Evolutionary conservation across 2,888 invertebrate genomes (phyloP).

Genomic region (Xanthorhoe spadicearia): DNA sequence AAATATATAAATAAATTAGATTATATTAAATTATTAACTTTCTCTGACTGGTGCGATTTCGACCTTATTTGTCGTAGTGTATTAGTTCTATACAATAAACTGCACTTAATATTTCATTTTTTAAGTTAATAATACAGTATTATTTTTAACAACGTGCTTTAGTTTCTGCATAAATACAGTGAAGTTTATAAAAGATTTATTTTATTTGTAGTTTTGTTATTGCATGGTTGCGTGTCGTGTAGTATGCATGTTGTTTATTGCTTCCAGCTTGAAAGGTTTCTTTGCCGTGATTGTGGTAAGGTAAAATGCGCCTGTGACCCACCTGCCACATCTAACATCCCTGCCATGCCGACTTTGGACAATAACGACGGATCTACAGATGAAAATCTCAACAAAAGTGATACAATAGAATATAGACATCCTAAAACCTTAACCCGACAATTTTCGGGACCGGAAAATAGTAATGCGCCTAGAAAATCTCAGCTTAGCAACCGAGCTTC

Average conservation of each 20-base stretch:
- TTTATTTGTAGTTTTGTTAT: conserved; percentile 43
- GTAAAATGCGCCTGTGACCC: conserved; percentile 86
- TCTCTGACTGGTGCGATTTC: not conserved
- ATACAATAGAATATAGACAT: conserved; percentile 66
- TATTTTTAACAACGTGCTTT: not conserved
- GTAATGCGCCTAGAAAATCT: conserved; percentile 43
- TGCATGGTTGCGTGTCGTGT: conserved; percentile 77
- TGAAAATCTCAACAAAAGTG: conserved; percentile 49
- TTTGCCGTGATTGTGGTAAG: conserved; percentile 89
- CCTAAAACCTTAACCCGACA: conserved; percentile 56
- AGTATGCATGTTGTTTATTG: conserved; percentile 86
- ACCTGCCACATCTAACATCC: conserved; percentile 49
- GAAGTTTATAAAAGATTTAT: conserved; percentile 31
- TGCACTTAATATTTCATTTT: not conserved
- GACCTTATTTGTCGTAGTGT: not conserved
- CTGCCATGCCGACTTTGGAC: conserved; percentile 42
- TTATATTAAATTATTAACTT: not conserved
- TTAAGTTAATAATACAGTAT: not conserved
- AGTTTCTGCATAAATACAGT: conserved; percentile 14
- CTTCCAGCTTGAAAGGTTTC: conserved; percentile 90
- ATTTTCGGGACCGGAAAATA: conserved; percentile 61
- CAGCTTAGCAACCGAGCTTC: conserved; percentile 58
- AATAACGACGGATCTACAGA: conserved; percentile 44
- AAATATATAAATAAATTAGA: not conserved
- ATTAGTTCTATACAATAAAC: not conserved